A percentile compares a stretch with the other conserved stretches of the same genome.
phyloP scores from a whole-genome alignment of 2,797 vertebrate genomes.

The Epinephelus malabaricus region DNA sequence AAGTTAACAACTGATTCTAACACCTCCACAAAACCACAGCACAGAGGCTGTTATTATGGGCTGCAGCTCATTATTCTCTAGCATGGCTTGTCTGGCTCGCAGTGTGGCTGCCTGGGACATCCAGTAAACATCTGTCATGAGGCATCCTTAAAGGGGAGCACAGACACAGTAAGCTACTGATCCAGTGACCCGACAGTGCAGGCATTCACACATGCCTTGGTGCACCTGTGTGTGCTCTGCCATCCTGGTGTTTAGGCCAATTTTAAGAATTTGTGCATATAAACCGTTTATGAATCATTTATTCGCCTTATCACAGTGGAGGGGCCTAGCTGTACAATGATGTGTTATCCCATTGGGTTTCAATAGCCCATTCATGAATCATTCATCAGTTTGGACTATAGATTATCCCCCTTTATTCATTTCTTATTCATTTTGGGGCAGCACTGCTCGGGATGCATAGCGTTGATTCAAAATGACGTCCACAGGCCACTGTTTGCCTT shows the following conservation, averaged over 20 bases:
- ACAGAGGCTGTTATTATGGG: conserved; percentile 61
- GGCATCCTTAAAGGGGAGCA: conserved; percentile 70
- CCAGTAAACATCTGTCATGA: conserved; percentile 81
- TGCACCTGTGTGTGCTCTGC: conserved; percentile 72
- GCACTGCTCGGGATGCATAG: conserved; percentile 66
- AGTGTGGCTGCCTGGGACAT: conserved; percentile 75
- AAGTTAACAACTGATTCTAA: conserved; percentile 68
- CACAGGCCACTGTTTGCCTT: conserved; percentile 75
- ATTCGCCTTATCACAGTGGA: conserved; percentile 60
- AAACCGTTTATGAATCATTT: conserved; percentile 75
- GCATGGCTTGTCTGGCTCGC: conserved; percentile 67
- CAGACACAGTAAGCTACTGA: conserved; percentile 78
- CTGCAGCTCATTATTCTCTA: conserved; percentile 74
- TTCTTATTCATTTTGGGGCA: conserved; percentile 72
- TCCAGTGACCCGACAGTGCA: conserved; percentile 79
- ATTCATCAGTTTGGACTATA: conserved; percentile 75
- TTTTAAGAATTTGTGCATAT: conserved; percentile 63
- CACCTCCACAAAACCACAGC: conserved; percentile 61
- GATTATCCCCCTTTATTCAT: conserved; percentile 68
- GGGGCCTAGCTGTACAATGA: conserved; percentile 70
- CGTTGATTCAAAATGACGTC: conserved; percentile 82
- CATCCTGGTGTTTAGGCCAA: conserved; percentile 55
- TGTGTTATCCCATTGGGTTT: conserved; percentile 77
- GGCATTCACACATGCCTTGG: conserved; percentile 65
- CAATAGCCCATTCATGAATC: conserved; percentile 82